These are phyloP conservation scores for Enhydra lutris DNA, from an alignment of 2,113 vertebrate species.

Conservation along the genomic window DNA sequence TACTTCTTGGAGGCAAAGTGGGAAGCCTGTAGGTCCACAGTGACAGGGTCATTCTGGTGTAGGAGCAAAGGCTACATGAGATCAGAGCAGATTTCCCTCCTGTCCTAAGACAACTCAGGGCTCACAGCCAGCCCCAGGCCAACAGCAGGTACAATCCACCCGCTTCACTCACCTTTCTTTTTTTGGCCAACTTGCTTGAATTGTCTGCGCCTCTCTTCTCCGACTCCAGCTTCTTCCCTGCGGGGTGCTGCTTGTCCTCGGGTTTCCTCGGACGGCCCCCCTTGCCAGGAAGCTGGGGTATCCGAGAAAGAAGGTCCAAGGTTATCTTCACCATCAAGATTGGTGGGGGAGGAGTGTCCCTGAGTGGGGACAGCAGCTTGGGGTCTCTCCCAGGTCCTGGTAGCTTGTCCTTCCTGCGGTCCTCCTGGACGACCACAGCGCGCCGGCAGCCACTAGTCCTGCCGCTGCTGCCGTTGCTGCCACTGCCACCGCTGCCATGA, in stretches of 20 bases:
- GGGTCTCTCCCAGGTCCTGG: conserved; percentile 67
- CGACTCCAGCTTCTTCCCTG: conserved; percentile 73
- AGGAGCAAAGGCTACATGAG: not conserved
- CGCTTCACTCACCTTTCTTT: conserved; percentile 83
- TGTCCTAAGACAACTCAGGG: not conserved
- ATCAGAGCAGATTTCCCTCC: too few species aligned
- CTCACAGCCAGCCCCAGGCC: not conserved
- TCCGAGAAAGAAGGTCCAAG: conserved; percentile 85
- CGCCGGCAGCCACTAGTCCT: conserved; percentile 75
- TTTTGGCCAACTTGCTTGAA: conserved; percentile 79
- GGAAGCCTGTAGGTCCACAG: not conserved
- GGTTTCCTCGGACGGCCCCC: conserved; percentile 48
- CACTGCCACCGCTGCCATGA: accelerated
- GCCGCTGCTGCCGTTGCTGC: conserved; percentile 24
- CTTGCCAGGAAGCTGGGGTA: conserved; percentile 81
- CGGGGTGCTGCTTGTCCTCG: conserved; percentile 10
- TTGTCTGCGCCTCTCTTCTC: conserved; percentile 69
- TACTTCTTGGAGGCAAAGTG: accelerated
- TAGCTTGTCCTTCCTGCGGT: conserved; percentile 73
- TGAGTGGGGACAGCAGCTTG: conserved; percentile 65
- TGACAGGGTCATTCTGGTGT: not conserved
- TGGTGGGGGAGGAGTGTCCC: not conserved
- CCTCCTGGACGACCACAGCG: conserved; percentile 58
- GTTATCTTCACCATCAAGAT: conserved; percentile 91
- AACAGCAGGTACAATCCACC: accelerated